Base-by-base conservation (phyloP, 1,140 invertebrate genomes). In the Neodiprion virginianus region DNA sequence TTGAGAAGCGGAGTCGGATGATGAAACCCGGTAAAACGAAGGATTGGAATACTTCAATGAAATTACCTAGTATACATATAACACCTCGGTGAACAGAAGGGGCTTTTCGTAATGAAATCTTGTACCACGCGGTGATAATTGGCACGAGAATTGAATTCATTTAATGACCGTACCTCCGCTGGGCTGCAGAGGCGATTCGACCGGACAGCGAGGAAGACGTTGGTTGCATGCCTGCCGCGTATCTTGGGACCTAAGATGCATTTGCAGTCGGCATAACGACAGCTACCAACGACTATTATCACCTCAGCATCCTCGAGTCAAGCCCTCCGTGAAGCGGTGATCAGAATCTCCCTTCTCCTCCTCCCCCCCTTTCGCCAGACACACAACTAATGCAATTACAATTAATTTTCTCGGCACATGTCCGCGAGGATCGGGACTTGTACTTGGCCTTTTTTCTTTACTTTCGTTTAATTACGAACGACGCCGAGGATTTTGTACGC, bases 41-140 rank as follows among this genome's bases (percentile, higher is more conserved):
- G 53, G 53, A 61, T 4, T 61, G 11, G 53, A 61, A 61, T 40
- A 40, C 5, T 40, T 61, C 11, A 0, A 17, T 61, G 53, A 61
- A 61, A 61, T 61, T 61, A 61, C 53, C 28, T 40, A 40, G 28
- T 40, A 40, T 40, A 17, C 53, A 0, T 4, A 61, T 8, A 14
- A 61, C 53, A 61, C n/a, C 53, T 61, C 53, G 53, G 53, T 61
- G 53, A 61, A 61, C 53, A 61, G 53, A 61, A 61, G 1, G 9
- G 14, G 5, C 12, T 23, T 11, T 21, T 47, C 67, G 21, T 69
- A 69, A 69, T 69, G 67, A 69, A 69, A 69, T 12, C 67, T 23
- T 69, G 67, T 23, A 69, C 67, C 67, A 69, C 40, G 67, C 67
- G 40, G 67, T 69, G 67, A 69, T 69, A 69, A 69, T 69, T 69